Conservation (phyloP, 2,113 vertebrate species). For the Saimiri boliviensis region DNA sequence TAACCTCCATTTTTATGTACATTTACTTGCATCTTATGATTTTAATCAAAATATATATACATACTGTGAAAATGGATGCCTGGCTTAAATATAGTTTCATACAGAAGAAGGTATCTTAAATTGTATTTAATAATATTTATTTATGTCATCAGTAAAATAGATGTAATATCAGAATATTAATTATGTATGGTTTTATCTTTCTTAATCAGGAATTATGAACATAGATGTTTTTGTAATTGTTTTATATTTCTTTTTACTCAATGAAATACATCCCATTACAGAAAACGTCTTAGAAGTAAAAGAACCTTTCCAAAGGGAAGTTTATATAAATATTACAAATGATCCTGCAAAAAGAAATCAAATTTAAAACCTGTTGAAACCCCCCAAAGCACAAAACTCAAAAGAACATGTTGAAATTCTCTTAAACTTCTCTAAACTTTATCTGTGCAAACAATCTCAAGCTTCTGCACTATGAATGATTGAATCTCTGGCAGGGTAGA, state of each 20-base stretch:
- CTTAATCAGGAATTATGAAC: neutral
- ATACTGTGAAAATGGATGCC: neutral
- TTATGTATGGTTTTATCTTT: neutral
- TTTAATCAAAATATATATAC: neutral
- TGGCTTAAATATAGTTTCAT: neutral
- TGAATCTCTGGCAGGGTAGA: neutral
- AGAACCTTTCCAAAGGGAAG: neutral
- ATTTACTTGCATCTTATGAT: neutral
- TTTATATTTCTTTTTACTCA: neutral
- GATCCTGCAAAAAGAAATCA: neutral
- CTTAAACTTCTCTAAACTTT: neutral
- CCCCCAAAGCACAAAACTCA: neutral
- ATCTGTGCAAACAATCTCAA: neutral
- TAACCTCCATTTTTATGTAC: neutral
- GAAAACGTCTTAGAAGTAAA: neutral
- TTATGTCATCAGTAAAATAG: neutral
- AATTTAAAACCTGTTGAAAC: neutral
- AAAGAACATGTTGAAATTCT: neutral
- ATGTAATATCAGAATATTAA: neutral
- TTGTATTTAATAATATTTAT: neutral
- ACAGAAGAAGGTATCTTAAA: neutral
- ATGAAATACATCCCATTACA: neutral
- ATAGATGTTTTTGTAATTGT: neutral
- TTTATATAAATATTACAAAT: neutral
- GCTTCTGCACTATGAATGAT: neutral